phyloP scores from a whole-genome alignment of 2,113 vertebrate species.

The Donacobius atricapilla region DNA sequence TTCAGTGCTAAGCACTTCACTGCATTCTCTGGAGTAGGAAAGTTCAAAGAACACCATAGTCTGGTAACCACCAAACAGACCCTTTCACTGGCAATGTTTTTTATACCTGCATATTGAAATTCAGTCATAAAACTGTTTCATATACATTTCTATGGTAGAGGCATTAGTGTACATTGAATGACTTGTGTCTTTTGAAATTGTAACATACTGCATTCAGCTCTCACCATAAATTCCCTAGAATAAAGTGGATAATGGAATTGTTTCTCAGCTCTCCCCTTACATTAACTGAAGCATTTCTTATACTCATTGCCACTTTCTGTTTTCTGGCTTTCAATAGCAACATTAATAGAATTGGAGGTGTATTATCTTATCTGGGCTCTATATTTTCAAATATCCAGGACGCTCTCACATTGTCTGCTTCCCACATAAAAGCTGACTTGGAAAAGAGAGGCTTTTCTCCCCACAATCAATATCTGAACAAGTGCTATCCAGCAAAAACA shows the following conservation, averaged over 20 bases:
- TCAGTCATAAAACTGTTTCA: not conserved
- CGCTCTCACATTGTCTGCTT: not conserved
- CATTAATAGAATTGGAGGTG: not conserved
- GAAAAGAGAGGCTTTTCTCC: not conserved
- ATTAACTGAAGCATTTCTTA: conserved; percentile 35
- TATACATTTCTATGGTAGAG: not conserved
- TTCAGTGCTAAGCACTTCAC: not conserved
- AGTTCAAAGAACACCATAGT: not conserved
- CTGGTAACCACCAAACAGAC: not conserved
- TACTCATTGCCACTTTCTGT: not conserved
- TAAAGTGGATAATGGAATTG: not conserved
- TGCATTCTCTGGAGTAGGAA: not conserved
- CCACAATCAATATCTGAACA: not conserved
- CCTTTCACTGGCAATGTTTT: not conserved
- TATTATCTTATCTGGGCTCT: conserved; percentile 22
- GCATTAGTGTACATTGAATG: not conserved
- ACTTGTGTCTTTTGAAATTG: conserved; percentile 25
- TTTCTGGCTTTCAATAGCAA: conserved; percentile 7
- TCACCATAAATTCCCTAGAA: conserved; percentile 31
- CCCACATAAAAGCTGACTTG: not conserved
- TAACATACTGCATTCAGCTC: not conserved
- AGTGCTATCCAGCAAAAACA: conserved; percentile 9
- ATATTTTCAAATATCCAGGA: conserved; percentile 33
- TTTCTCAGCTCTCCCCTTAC: conserved; percentile 8
- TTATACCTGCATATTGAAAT: not conserved